Conservation (phyloP, 2,113 vertebrate genomes). For the Phylloscopus trochilus region DNA sequence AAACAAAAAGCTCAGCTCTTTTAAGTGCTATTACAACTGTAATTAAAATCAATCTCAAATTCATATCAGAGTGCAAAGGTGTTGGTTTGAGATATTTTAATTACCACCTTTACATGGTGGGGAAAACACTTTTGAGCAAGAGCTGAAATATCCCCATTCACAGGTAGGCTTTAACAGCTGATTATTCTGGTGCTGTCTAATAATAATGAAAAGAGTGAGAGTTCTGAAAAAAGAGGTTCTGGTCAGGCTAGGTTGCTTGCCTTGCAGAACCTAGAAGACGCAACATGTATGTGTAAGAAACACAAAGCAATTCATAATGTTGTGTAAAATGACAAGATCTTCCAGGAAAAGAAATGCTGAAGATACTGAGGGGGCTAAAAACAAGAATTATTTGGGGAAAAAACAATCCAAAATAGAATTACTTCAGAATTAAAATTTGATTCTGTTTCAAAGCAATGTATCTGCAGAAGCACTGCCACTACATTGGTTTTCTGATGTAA, state of each 20-base stretch:
- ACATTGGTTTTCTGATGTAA: not conserved
- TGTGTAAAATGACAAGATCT: not conserved
- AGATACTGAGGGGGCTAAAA: not conserved
- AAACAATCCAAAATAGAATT: not conserved
- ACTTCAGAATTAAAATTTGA: not conserved
- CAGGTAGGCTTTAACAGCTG: not conserved
- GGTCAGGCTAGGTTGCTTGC: not conserved
- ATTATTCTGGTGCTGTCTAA: not conserved
- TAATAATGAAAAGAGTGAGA: not conserved
- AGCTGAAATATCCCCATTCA: not conserved
- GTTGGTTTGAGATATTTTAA: conserved; percentile 3
- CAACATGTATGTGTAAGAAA: not conserved
- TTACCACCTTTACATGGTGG: not conserved
- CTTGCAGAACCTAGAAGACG: not conserved
- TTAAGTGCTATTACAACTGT: not conserved
- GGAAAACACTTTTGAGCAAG: not conserved
- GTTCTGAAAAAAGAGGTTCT: not conserved
- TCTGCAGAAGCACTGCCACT: not conserved
- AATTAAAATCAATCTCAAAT: not conserved
- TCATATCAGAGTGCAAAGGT: not conserved
- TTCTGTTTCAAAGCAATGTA: not conserved
- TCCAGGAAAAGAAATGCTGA: not conserved
- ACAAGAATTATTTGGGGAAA: not conserved
- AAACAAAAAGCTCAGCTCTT: not conserved
- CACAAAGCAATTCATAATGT: not conserved